Base-by-base conservation (phyloP, 1,140 invertebrate genomes). In the Heterodera carotae region DNA sequence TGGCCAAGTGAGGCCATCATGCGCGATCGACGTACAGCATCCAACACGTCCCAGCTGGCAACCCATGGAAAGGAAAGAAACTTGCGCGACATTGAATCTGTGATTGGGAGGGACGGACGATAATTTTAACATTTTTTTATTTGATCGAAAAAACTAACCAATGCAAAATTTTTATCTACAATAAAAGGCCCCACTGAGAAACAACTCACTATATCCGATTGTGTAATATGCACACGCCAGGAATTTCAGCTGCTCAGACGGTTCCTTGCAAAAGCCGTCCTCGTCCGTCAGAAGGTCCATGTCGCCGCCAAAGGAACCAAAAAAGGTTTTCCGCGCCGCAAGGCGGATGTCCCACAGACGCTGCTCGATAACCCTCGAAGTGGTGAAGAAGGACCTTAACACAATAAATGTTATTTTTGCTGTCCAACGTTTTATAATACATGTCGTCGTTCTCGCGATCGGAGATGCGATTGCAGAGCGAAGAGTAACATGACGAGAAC, bases 341-440 rank as follows among this genome's bases (percentile, higher is more conserved):
- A 53, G 29, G 29, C 39, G 69, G 53, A 80, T 83, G 7, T 60
- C 60, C 67, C 48, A 68, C 36, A 82, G 31, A 43, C 43, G 76
- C 64, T 82, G 75, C 60, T 83, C 77, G 18, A 82, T 82, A 8
- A 82, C 43, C 25, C 64, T 29, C 6, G 71, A 56, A 12, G 81
- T 82, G 71, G 81, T 82, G 73, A 82, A 82, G 36, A 80, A 82
- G 10, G 81, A 83, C 78, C 59, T 79, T 15, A 70, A 67, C 10
- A 29, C 6, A 75, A 71, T 43, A n/a, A 34, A 64, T 18, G 56
- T 8, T 64, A 22, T 56, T 56, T 56, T 56, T n/a, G 29, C 8
- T 64, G 25, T 71, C n/a, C n/a, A n/a, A n/a, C n/a, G n/a, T n/a
- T n/a, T n/a, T n/a, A n/a, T n/a, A n/a, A 5, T 34, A 62, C 80